Conservation (phyloP, 2,113 vertebrate genomes). For the Scomber scombrus region DNA sequence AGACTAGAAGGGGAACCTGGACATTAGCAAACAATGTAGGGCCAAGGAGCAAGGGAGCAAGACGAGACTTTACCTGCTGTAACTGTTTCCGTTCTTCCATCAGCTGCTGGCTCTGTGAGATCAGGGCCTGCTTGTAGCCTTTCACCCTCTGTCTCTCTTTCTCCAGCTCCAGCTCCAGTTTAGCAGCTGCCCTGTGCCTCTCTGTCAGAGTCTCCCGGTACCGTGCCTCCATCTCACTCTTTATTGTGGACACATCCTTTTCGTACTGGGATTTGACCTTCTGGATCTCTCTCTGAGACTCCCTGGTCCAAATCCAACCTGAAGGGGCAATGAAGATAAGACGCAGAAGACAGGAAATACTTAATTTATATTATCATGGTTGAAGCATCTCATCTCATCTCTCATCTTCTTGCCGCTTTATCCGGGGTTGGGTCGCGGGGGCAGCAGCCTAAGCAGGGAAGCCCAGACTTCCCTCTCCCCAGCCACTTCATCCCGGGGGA, state of each 20-base stretch:
- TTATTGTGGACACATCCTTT: constrained; percentile 81
- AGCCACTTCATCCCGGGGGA: no score
- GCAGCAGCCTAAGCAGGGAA: no score
- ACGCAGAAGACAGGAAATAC: neutral
- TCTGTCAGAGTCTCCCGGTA: constrained; percentile 91
- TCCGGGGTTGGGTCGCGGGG: no score
- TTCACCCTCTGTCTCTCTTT: constrained; percentile 91
- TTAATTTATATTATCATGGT: neutral
- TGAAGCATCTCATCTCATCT: no score
- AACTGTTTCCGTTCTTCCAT: constrained; percentile 90
- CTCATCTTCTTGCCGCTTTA: no score
- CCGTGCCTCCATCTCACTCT: constrained; percentile 88
- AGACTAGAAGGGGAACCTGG: neutral
- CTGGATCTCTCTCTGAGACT: constrained; percentile 92
- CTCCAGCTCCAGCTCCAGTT: constrained; percentile 92
- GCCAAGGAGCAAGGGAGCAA: neutral
- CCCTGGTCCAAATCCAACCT: constrained; percentile 98
- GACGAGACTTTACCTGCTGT: constrained; percentile 78
- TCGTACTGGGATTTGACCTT: constrained; percentile 85
- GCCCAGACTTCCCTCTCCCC: no score
- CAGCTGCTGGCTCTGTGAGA: constrained; percentile 91
- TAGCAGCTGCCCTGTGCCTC: constrained; percentile 86
- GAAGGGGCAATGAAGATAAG: neutral
- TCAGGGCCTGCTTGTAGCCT: constrained; percentile 90
- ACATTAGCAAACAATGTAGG: neutral